A percentile compares a stretch with the other conserved stretches of the same genome.
Conservation (phyloP, 1,140 invertebrate species). For the Leptonema lineaticorne region DNA sequence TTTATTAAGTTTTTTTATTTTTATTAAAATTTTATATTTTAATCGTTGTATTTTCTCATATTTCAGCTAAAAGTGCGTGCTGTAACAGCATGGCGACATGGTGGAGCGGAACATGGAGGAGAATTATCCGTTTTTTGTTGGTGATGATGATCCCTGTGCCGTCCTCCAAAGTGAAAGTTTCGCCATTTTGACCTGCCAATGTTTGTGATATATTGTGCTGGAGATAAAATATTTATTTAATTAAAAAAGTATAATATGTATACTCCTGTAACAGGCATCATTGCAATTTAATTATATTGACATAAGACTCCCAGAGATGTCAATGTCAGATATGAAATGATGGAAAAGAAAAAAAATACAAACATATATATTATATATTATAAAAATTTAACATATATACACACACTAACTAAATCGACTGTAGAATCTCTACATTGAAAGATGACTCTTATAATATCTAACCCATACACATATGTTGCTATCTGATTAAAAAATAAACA, state of each 20-base stretch:
- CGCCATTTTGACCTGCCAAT: conserved; percentile 19
- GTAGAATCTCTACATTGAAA: conserved; percentile 4
- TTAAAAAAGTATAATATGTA: background rate
- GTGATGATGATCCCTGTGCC: conserved; percentile 60
- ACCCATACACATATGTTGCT: background rate
- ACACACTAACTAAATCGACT: too few species aligned
- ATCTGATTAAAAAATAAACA: too few species aligned
- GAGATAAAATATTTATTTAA: too few species aligned
- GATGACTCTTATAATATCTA: background rate
- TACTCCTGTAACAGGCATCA: conserved; percentile 1
- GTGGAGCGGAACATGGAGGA: conserved; percentile 64
- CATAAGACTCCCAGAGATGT: conserved; percentile 1
- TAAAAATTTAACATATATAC: too few species aligned
- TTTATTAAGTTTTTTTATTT: too few species aligned
- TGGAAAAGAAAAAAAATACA: too few species aligned
- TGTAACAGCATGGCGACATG: conserved; percentile 67
- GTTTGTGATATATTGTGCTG: conserved; percentile 1
- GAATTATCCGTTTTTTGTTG: conserved; percentile 74
- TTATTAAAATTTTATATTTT: too few species aligned
- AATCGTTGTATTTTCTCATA: too few species aligned
- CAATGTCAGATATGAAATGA: background rate
- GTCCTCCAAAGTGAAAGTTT: conserved; percentile 15
- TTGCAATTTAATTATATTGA: background rate
- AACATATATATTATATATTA: too few species aligned
- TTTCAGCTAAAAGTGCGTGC: conserved; percentile 71